Evolutionary conservation across 2,113 vertebrate genomes (phyloP).

Genomic region (Sylvia atricapilla): DNA sequence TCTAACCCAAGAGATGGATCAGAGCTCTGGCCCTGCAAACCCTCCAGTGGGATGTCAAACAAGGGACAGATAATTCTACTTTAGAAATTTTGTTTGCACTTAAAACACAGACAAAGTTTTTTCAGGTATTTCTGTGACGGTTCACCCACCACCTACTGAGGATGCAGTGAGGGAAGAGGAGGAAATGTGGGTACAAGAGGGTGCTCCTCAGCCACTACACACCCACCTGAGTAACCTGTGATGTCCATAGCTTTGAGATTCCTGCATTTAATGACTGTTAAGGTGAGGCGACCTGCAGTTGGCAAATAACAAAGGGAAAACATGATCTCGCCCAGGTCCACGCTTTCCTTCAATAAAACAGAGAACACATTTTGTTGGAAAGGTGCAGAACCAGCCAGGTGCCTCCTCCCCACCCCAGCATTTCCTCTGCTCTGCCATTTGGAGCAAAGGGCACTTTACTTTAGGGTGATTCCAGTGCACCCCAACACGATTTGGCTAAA

Average conservation of each 20-base stretch:
- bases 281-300: constrained; percentile 93
- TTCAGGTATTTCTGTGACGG: background rate
- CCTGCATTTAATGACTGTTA: constrained; percentile 98
- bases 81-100: background rate
- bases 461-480: background rate
- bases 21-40: background rate
- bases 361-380: constrained; percentile 43
- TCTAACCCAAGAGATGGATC: background rate
- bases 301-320: constrained; percentile 98
- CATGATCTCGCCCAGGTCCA: constrained; percentile 99
- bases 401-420: background rate
- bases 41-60: background rate
- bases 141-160: background rate
- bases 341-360: constrained; percentile 87
- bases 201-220: background rate
- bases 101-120: background rate
- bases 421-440: background rate
- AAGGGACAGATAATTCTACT: background rate
- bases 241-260: constrained; percentile 99
- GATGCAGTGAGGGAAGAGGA: background rate
- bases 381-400: background rate
- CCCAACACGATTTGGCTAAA: background rate
- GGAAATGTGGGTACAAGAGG: background rate
- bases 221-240: constrained; percentile 94
- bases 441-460: background rate